A percentile compares a stretch with the other conserved stretches of the same genome.
phyloP scores from a whole-genome alignment of 2,888 invertebrate genomes.

The Ophioninae sp. region DNA sequence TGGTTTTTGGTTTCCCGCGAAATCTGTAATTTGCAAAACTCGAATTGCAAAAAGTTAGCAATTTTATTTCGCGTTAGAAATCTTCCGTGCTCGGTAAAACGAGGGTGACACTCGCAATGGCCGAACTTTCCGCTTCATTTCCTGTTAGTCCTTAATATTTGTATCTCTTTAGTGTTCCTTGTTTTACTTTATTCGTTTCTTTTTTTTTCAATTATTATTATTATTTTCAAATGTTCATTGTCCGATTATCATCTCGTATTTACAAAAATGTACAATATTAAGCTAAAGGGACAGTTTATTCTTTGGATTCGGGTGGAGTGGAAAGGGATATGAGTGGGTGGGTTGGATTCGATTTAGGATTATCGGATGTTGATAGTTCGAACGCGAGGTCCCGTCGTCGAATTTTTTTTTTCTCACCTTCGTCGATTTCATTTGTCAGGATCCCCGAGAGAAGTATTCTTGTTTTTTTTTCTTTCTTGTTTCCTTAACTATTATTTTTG shows the following conservation, averaged over 20 bases:
- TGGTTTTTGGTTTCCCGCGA: not conserved
- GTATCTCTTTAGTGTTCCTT: slow-evolving; percentile 15
- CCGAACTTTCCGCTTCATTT: slow-evolving; percentile 24
- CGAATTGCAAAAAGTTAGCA: not conserved
- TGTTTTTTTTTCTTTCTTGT: not conserved
- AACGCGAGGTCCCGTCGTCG: slow-evolving; percentile 51
- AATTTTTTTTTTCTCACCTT: slow-evolving; percentile 11
- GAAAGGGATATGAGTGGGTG: not conserved
- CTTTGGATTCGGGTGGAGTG: slow-evolving; percentile 22
- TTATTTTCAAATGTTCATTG: slow-evolving; percentile 40
- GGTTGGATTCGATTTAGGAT: not conserved
- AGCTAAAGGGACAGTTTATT: slow-evolving; percentile 41
- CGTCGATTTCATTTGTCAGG: slow-evolving; percentile 30
- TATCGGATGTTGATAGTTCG: slow-evolving; percentile 43
- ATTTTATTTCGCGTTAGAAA: not conserved
- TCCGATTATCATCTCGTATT: slow-evolving; percentile 56
- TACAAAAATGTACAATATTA: slow-evolving; percentile 63
- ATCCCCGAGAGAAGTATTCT: slow-evolving; percentile 43
- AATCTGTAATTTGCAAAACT: not conserved
- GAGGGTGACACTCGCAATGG: not conserved
- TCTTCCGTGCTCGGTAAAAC: not conserved
- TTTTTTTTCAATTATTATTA: not conserved
- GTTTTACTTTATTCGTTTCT: slow-evolving; percentile 13
- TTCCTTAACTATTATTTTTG: not conserved
- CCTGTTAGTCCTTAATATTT: slow-evolving; percentile 10